phyloP scores from a whole-genome alignment of 1,140 invertebrate genomes.

The Brachionus paranguensis region DNA sequence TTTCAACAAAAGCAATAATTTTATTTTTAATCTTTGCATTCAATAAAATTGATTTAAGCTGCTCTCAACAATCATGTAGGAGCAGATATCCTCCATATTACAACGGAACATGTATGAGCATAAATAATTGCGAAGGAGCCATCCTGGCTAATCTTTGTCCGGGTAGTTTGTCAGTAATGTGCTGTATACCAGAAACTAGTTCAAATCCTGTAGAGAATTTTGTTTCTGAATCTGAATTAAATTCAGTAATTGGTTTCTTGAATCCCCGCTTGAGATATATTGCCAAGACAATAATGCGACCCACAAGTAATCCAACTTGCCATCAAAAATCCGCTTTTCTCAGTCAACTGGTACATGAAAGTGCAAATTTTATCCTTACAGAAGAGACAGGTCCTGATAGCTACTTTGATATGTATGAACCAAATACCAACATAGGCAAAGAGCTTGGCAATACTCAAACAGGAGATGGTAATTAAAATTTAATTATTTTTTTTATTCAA shows the following conservation, averaged over 20 bases:
- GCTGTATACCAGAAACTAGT: not conserved
- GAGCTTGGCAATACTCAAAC: not conserved
- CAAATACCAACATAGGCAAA: not conserved
- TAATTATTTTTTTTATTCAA: not conserved
- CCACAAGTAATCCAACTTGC: not conserved
- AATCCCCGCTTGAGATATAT: not conserved
- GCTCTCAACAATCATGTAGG: not conserved
- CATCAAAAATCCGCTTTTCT: not conserved
- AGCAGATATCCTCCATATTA: not conserved
- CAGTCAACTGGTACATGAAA: not conserved
- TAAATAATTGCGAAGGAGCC: not conserved
- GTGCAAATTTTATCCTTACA: not conserved
- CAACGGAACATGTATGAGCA: not conserved
- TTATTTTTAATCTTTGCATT: not conserved
- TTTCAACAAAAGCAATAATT: not conserved
- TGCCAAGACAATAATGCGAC: not conserved
- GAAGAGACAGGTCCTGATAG: not conserved
- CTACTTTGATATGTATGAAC: not conserved
- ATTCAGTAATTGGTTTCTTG: not conserved
- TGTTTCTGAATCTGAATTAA: not conserved
- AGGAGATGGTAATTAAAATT: not conserved
- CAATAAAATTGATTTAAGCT: not conserved
- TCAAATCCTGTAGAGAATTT: not conserved
- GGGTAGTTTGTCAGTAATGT: too few relatives aligned
- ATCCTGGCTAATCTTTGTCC: not conserved